These are phyloP conservation scores for Halcyon leucocephala DNA, from an alignment of 2,797 vertebrate species.

Conservation along the genomic window DNA sequence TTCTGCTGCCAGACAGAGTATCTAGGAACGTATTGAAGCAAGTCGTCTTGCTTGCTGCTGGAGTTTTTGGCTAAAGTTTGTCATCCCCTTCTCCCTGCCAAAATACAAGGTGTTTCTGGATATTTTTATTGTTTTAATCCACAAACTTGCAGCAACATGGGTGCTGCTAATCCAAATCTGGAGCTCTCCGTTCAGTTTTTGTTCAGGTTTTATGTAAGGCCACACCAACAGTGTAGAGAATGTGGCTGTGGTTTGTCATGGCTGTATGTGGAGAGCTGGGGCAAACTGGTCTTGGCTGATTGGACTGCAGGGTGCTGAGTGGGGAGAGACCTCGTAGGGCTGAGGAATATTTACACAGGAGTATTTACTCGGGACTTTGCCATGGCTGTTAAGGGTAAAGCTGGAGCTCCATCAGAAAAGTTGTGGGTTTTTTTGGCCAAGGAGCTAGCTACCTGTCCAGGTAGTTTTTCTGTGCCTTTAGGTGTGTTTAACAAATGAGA, in stretches of 20 bases:
- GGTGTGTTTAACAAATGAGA: background rate
- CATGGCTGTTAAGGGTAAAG: background rate
- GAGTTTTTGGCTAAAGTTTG: background rate
- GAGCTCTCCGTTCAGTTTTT: background rate
- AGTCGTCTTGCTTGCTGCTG: background rate
- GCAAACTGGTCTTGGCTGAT: background rate
- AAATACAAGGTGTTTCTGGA: background rate
- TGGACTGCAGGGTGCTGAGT: background rate
- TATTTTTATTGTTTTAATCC: background rate
- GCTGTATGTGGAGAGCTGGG: background rate
- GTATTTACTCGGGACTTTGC: background rate
- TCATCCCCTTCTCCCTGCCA: background rate
- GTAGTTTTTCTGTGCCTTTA: background rate
- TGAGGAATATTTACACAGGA: background rate
- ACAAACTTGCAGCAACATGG: background rate
- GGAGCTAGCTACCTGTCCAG: background rate
- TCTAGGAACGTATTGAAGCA: background rate
- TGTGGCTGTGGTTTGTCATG: rapidly evolving
- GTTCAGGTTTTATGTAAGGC: background rate
- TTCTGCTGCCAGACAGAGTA: background rate
- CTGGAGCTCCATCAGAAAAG: background rate
- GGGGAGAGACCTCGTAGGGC: too few relatives aligned
- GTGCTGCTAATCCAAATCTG: background rate
- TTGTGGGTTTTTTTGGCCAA: background rate
- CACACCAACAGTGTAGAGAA: background rate